Conservation (phyloP, 2,888 invertebrate species). For the Drosophila infuscata region DNA sequence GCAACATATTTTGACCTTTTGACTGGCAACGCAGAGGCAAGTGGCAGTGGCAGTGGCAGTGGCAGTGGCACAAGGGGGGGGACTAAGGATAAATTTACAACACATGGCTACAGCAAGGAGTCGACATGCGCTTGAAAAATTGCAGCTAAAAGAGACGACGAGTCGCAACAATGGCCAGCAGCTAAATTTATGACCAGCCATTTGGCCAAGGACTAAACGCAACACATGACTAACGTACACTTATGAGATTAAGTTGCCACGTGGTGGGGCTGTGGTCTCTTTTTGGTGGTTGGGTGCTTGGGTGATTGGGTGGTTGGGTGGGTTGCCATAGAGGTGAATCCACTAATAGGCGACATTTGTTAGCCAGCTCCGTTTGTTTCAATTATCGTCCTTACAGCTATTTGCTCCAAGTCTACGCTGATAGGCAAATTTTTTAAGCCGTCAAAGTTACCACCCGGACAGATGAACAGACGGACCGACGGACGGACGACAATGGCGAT, state of each 20-base stretch:
- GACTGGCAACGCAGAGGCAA: slow-evolving; percentile 32
- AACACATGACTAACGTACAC: slow-evolving; percentile 77
- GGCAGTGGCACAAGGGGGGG: neutral
- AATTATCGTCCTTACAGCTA: slow-evolving; percentile 74
- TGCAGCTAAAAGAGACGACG: slow-evolving; percentile 56
- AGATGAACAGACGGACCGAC: neutral
- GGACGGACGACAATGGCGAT: slow-evolving; percentile 25
- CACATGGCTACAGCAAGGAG: slow-evolving; percentile 64
- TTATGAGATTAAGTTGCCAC: slow-evolving; percentile 74
- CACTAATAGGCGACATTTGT: slow-evolving; percentile 42
- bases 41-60: neutral
- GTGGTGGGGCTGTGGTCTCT: slow-evolving; percentile 11
- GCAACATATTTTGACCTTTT: slow-evolving; percentile 71
- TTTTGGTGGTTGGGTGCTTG: neutral
- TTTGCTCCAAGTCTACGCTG: slow-evolving; percentile 66
- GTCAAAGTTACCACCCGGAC: slow-evolving; percentile 74
- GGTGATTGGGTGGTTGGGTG: neutral
- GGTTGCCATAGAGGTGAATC: slow-evolving; percentile 38
- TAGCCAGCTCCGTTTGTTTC: slow-evolving; percentile 68
- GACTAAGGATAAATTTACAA: slow-evolving; percentile 44
- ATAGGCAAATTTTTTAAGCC: slow-evolving; percentile 73
- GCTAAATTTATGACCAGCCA: slow-evolving; percentile 78
- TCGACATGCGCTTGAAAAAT: slow-evolving; percentile 74
- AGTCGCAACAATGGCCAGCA: slow-evolving; percentile 60
- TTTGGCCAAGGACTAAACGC: slow-evolving; percentile 67